Base-by-base conservation (phyloP, 2,797 vertebrate genomes). In the Molothrus aeneus region DNA sequence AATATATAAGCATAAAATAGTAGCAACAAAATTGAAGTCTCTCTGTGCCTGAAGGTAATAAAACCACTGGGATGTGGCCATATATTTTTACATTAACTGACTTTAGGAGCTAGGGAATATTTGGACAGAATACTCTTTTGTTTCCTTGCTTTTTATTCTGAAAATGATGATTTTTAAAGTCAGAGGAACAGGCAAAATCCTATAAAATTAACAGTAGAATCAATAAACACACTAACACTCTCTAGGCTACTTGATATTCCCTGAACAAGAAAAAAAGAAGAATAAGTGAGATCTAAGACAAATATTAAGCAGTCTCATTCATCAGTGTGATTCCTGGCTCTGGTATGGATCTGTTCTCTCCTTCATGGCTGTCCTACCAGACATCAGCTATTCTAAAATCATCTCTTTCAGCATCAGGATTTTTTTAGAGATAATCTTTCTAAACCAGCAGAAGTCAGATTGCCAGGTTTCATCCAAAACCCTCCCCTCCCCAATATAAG, bases 401-500 rank as follows among this genome's bases (percentile, higher is more conserved):
- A 10, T 60, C 1, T 68, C 13, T 90, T 92, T 78, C 72, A 78
- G 14, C 36, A 59, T 43, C 31, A 32, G 6, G 8, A 10, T 3
- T 16, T 57, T 74, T 65, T 38, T 10, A 65, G 42, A 72, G 19
- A 40, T 17, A 53, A 21, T 1, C 11, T 43, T 40, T 48, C 51
- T 57, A 80, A 88, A n/a, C 21, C 48, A 29, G 36, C n/a, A 51
- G 31, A 68, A 79, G n/a, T 45, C 26, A 71, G 28, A 53, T 36
- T 60, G 11, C 17, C 25, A 65, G 29, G 10, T 50, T 85, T 32
- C 29, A 10, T 60, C 31, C n/a, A 75, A 7, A 1, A 16, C 9
- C 2, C 6, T 66, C 34, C 17, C 3, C 21, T 50, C 12, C 32
- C 10, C 13, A 29, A 0, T 6, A 10, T 0, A 19, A 24, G 17